A percentile compares a stretch with the other conserved stretches of the same genome.
Evolutionary conservation across 2,113 vertebrate species (phyloP).

Genomic region (Emydura subglobosa): DNA sequence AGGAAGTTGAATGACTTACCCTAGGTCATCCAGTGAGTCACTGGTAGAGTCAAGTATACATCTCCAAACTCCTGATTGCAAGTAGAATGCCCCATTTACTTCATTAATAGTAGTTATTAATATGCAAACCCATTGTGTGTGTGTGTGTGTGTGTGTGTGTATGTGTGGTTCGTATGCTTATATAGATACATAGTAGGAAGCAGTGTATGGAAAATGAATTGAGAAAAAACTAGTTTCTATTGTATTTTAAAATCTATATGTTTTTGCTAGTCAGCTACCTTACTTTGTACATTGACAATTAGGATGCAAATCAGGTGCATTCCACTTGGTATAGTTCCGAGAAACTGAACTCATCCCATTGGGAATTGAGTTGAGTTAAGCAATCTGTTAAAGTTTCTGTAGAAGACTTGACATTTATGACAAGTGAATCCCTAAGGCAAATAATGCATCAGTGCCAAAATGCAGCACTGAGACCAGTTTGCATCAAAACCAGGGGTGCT

Average conservation of each 20-base stretch:
- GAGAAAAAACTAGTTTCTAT: not conserved
- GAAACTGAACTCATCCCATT: not conserved
- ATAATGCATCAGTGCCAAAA: fast-evolving
- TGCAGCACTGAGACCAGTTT: not conserved
- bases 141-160: not conserved
- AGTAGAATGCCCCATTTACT: not conserved
- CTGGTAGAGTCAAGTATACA: not conserved
- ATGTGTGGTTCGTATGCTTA: not conserved
- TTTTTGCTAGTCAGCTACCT: not conserved
- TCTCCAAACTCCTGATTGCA: fast-evolving
- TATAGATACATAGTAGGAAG: not conserved
- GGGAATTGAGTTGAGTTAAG: not conserved
- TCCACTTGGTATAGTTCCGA: not conserved
- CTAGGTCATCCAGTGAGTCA: not conserved
- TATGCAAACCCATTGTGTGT: not conserved
- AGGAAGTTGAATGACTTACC: not conserved
- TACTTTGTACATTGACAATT: not conserved
- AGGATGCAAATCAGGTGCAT: fast-evolving
- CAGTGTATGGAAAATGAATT: not conserved
- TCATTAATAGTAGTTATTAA: not conserved
- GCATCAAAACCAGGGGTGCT: not conserved
- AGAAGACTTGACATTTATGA: not conserved
- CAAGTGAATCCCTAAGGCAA: not conserved
- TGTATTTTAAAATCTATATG: not conserved
- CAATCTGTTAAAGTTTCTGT: not conserved